Base-by-base conservation (phyloP, 1,140 invertebrate genomes). In the Triops longicaudatus region DNA sequence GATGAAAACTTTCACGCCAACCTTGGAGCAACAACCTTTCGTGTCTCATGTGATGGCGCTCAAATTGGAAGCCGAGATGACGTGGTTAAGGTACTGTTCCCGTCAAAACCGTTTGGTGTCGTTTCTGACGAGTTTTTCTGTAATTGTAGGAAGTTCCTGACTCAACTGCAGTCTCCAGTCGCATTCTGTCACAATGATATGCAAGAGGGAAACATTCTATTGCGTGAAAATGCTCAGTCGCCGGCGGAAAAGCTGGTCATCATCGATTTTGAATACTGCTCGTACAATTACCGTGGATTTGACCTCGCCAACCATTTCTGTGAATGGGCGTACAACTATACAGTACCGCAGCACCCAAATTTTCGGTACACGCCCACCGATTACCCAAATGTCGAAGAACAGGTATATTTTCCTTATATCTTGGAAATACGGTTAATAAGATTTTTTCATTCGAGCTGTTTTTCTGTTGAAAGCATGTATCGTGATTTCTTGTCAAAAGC, bases 251-350 rank as follows among this genome's bases (percentile, higher is more conserved):
- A 82, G 76, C 82, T 95, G 37, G 90, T 92, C 14, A 81, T 84
- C 43, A 95, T 96, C 82, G 95, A 98, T 83, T 97, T 94, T 84
- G 95, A 98, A 84, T 98, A 97, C 83, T 95, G 94, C 83, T 92
- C 93, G 0, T 97, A 97, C 84, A 97, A 96, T 83, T 94, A 96
- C 83, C 85, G 96, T 78, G 95, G 92, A 0, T 98, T 96, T 86
- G 97, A 98, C 85, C 86, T 99, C 76, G 97, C 95, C 4, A 98
- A 98, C 85, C 96, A 98, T 83, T 97, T 98, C 83, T 88, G 93
- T 79, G 96, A 98, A 42, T 75, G 95, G 95, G 90, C 89, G 9
- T 97, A 94, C 83, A 93, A 98, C 82, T 98, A 99, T 83, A 93
- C 90, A 0, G 88, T 89, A 75, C 83, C 88, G 0, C 87, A 91